Percentiles rank a stretch among this genome's conserved stretches.
Conservation (phyloP, 1,140 invertebrate genomes). For the Drosophila willistoni region DNA sequence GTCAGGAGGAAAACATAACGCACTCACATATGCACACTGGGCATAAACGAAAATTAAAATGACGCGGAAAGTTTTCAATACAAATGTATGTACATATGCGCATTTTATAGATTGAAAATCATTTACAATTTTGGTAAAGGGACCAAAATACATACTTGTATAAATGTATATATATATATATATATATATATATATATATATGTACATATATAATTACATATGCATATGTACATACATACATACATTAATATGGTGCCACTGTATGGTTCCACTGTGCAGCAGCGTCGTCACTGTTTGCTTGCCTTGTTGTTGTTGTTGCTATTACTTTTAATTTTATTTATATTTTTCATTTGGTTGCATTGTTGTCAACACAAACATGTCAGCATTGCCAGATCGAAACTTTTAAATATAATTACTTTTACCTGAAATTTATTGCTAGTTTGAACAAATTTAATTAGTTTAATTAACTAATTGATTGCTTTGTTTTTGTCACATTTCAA, state of each 20-base stretch:
- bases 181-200: too few relatives aligned
- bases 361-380: constrained; percentile 36
- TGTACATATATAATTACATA: too few relatives aligned
- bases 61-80: background rate
- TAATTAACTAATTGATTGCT: constrained; percentile 43
- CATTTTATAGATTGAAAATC: too few relatives aligned
- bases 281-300: constrained; percentile 13
- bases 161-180: too few relatives aligned
- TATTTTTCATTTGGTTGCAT: constrained; percentile 45
- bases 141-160: too few relatives aligned
- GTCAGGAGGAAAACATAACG: background rate
- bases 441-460: constrained; percentile 23
- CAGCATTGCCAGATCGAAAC: constrained; percentile 10
- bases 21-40: constrained; percentile 3
- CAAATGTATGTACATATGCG: too few relatives aligned
- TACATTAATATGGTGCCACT: too few relatives aligned
- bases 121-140: too few relatives aligned
- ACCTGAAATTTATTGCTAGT: background rate
- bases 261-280: constrained; percentile 4
- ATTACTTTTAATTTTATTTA: constrained; percentile 22
- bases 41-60: too few relatives aligned
- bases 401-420: constrained; percentile 4
- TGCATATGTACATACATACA: too few relatives aligned
- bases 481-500: constrained; percentile 18
- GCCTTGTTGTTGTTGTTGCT: constrained; percentile 20